A percentile compares a stretch with the other conserved stretches of the same genome.
These are phyloP conservation scores for Poecilia wingei DNA, from an alignment of 2,797 vertebrate species.

Conservation along the genomic window DNA sequence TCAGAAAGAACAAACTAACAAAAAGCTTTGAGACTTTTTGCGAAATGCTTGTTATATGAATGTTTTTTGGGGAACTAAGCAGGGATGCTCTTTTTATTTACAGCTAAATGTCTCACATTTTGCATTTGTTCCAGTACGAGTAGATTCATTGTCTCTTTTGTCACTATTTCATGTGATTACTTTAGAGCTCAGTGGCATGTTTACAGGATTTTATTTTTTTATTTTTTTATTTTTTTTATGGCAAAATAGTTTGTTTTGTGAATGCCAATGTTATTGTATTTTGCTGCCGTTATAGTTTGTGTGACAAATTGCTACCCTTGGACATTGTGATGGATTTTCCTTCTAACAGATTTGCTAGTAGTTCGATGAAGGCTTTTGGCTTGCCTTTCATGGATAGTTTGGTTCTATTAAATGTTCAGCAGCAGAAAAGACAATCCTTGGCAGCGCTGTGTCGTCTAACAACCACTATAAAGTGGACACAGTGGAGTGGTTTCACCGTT, in stretches of 20 bases:
- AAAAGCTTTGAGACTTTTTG: conserved; percentile 22
- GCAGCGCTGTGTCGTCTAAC: conserved; percentile 59
- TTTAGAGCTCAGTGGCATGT: conserved; percentile 33
- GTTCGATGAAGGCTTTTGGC: conserved; percentile 56
- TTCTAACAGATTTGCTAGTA: conserved; percentile 50
- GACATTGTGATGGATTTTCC: conserved; percentile 46
- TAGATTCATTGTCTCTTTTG: conserved; percentile 35
- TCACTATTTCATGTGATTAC: conserved; percentile 35
- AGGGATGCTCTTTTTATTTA: conserved; percentile 34
- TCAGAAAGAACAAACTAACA: conserved; percentile 34
- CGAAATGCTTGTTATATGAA: conserved; percentile 26
- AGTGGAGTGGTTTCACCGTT: conserved; percentile 78
- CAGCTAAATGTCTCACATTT: conserved; percentile 25
- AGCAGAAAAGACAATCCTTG: conserved; percentile 63
- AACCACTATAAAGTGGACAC: conserved; percentile 72
- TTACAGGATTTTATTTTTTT: conserved; percentile 23
- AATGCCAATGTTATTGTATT: conserved; percentile 33
- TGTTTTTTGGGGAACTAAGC: conserved; percentile 21
- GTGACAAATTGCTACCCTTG: conserved; percentile 35
- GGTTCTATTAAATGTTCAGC: conserved; percentile 70
- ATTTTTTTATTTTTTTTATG: neutral
- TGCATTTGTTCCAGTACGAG: conserved; percentile 32
- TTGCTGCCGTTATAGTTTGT: conserved; percentile 38
- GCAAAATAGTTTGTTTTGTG: conserved; percentile 30
- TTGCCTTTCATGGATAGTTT: conserved; percentile 69